These are phyloP conservation scores for Leptopilina syphax DNA, from an alignment of 2,888 invertebrate species.

Conservation along the genomic window DNA sequence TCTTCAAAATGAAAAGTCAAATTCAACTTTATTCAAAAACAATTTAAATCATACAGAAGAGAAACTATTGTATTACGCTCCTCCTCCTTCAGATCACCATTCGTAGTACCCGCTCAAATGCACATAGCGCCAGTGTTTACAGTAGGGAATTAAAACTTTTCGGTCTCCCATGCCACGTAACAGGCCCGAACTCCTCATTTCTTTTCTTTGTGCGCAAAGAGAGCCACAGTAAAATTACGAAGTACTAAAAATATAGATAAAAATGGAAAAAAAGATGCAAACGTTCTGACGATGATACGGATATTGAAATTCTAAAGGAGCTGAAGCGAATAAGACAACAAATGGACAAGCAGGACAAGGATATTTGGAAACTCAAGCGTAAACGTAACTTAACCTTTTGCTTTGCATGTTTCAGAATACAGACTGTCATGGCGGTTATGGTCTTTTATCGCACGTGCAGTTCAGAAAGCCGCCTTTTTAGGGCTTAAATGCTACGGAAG, in stretches of 20 bases:
- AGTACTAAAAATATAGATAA: not conserved
- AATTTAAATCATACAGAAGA: too few relatives aligned
- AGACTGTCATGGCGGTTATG: too few relatives aligned
- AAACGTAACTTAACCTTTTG: constrained; percentile 1
- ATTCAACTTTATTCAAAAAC: too few relatives aligned
- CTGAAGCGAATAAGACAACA: not conserved
- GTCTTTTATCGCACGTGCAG: too few relatives aligned
- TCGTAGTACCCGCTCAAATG: constrained; percentile 1
- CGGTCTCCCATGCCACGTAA: not conserved
- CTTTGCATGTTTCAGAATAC: not conserved
- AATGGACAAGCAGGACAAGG: not conserved
- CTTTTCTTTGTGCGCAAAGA: constrained; percentile 4
- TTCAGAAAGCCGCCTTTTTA: too few relatives aligned
- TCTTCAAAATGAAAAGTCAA: too few relatives aligned
- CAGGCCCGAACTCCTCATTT: not conserved
- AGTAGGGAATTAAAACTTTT: constrained; percentile 3
- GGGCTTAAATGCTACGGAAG: too few relatives aligned
- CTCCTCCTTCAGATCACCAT: not conserved
- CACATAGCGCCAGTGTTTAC: constrained; percentile 3
- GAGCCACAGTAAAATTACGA: not conserved
- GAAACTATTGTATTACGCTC: not conserved
- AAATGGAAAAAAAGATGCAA: not conserved
- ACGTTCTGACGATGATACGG: not conserved
- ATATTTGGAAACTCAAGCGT: not conserved
- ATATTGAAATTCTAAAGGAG: not conserved